phyloP scores from a whole-genome alignment of 2,113 vertebrate genomes.

The Bubo scandiacus region DNA sequence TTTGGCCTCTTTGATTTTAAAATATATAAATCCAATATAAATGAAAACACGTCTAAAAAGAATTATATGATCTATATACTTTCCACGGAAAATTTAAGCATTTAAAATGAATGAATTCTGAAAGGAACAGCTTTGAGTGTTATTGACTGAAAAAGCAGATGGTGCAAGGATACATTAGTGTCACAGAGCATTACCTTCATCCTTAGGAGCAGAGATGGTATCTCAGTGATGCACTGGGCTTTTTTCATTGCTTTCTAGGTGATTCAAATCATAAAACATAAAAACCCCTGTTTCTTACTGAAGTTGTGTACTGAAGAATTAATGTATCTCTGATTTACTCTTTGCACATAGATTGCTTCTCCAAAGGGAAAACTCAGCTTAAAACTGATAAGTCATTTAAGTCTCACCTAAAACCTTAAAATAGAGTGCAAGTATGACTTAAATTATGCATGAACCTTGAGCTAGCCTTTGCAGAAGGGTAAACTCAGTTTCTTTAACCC shows the following conservation, averaged over 20 bases:
- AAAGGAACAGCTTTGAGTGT: conserved; percentile 51
- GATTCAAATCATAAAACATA: conserved; percentile 21
- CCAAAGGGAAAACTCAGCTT: background rate
- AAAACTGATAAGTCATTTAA: background rate
- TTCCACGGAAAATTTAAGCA: conserved; percentile 2
- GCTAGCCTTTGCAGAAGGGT: background rate
- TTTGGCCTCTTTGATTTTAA: background rate
- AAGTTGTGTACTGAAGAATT: background rate
- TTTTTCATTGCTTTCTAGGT: background rate
- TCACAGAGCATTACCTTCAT: conserved; percentile 60
- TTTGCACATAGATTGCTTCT: conserved; percentile 36
- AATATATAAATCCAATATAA: background rate
- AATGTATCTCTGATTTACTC: background rate
- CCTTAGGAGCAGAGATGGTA: conserved; percentile 9
- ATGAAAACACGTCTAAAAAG: background rate
- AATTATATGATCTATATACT: background rate
- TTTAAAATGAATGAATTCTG: conserved; percentile 48
- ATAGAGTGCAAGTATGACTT: background rate
- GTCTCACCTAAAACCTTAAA: conserved; percentile 30
- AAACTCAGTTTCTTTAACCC: background rate
- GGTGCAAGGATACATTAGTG: conserved; percentile 63
- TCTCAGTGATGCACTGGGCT: background rate
- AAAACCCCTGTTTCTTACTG: background rate
- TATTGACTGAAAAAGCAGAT: conserved; percentile 68
- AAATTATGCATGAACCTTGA: conserved; percentile 25